These are phyloP conservation scores for Karalla daura DNA, from an alignment of 2,797 vertebrate species.

Conservation along the genomic window DNA sequence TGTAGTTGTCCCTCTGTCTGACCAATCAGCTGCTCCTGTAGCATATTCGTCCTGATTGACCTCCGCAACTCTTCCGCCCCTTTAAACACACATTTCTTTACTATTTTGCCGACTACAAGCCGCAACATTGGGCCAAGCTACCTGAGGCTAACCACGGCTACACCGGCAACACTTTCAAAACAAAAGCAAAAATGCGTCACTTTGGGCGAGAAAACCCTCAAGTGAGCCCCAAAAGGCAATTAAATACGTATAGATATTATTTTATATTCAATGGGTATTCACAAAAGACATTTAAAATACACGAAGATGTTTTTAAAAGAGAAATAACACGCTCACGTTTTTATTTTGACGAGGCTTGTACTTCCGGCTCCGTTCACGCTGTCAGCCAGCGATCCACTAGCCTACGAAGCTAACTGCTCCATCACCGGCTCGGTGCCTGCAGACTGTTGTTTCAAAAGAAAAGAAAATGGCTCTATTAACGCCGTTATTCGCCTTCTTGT, in stretches of 20 bases:
- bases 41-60: constrained; percentile 73
- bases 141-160: background rate
- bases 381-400: background rate
- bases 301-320: accelerated
- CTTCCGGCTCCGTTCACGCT: background rate
- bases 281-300: background rate
- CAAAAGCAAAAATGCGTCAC: background rate
- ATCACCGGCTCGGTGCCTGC: background rate
- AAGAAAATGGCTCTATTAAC: constrained; percentile 89
- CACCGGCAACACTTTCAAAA: constrained; percentile 18
- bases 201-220: background rate
- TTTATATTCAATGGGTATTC: too few relatives aligned
- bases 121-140: background rate
- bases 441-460: background rate
- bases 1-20: background rate
- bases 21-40: constrained; percentile 28
- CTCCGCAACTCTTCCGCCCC: constrained; percentile 55
- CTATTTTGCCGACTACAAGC: constrained; percentile 27
- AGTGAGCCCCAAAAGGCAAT: accelerated
- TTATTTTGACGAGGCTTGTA: constrained; percentile 36
- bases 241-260: accelerated
- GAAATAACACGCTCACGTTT: background rate
- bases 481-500: constrained; percentile 89
- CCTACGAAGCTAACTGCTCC: constrained; percentile 14
- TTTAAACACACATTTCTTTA: constrained; percentile 48